phyloP scores from a whole-genome alignment of 35 echinoderm and acorn worm genomes.

The Diadema setosum region DNA sequence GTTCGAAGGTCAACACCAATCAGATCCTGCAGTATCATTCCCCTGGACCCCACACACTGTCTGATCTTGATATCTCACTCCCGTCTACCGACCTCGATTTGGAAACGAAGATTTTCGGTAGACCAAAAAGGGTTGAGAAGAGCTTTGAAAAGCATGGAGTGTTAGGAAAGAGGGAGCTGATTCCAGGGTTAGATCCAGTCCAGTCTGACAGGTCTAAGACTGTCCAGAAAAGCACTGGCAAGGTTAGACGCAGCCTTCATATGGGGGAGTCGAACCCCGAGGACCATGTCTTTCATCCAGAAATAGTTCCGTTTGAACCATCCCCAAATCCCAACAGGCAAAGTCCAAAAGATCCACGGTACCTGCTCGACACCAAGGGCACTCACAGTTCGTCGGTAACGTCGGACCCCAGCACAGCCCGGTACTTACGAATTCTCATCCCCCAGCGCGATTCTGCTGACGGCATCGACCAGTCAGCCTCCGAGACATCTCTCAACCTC shows the following conservation, averaged over 20 bases:
- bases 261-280: neutral
- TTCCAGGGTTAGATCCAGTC: no score
- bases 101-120: neutral
- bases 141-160: neutral
- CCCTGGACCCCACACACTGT: neutral
- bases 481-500: neutral
- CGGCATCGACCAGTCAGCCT: neutral
- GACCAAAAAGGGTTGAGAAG: no score
- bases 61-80: neutral
- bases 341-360: neutral
- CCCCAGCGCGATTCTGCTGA: slow-evolving; percentile 38
- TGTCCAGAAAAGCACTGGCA: neutral
- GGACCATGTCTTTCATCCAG: slow-evolving; percentile 15
- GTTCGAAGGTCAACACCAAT: neutral
- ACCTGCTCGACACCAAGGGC: neutral
- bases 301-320: slow-evolving; percentile 22
- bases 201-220: no score
- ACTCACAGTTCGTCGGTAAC: neutral
- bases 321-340: neutral
- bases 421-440: slow-evolving; percentile 52
- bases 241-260: neutral
- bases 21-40: neutral
- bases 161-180: neutral
- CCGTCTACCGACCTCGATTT: neutral
- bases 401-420: slow-evolving; percentile 27